These are phyloP conservation scores for Pteronotus mesoamericanus DNA, from an alignment of 2,797 vertebrate genomes.

Conservation along the genomic window DNA sequence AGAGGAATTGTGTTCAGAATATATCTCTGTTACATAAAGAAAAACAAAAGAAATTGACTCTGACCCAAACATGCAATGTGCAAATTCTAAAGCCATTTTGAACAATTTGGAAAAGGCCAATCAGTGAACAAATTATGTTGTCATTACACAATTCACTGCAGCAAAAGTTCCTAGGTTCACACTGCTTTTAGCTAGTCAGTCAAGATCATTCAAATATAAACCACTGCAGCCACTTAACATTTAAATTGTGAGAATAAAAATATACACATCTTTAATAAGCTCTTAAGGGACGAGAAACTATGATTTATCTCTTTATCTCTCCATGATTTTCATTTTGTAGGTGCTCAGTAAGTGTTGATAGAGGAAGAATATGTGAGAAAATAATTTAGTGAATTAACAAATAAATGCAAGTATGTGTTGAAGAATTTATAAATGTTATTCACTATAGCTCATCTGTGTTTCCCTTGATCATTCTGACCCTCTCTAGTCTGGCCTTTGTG, in stretches of 20 bases:
- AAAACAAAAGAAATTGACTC: not conserved
- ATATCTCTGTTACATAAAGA: not conserved
- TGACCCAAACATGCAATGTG: not conserved
- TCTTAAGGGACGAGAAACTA: not conserved
- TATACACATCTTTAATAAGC: not conserved
- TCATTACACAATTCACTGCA: not conserved
- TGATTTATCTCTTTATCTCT: not conserved
- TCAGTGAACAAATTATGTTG: slow-evolving; percentile 33
- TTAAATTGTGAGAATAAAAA: slow-evolving; percentile 30
- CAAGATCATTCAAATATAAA: slow-evolving; percentile 5
- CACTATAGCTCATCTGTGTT: not conserved
- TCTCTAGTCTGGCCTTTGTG: not conserved
- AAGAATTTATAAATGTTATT: not conserved
- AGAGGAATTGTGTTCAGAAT: not conserved
- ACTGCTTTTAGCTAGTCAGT: slow-evolving; percentile 36
- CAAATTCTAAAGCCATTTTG: not conserved
- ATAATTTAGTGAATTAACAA: not conserved
- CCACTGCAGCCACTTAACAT: not conserved
- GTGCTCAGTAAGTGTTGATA: not conserved
- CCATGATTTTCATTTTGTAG: not conserved
- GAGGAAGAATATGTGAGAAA: not conserved
- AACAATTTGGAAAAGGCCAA: not conserved
- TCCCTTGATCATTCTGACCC: not conserved
- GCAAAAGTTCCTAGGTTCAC: not conserved
- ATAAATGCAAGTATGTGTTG: not conserved